Evolutionary conservation across 2,113 vertebrate genomes (phyloP), one percentile per base, ranked within the genome.

Genomic region (Thunnus maccoyii): DNA sequence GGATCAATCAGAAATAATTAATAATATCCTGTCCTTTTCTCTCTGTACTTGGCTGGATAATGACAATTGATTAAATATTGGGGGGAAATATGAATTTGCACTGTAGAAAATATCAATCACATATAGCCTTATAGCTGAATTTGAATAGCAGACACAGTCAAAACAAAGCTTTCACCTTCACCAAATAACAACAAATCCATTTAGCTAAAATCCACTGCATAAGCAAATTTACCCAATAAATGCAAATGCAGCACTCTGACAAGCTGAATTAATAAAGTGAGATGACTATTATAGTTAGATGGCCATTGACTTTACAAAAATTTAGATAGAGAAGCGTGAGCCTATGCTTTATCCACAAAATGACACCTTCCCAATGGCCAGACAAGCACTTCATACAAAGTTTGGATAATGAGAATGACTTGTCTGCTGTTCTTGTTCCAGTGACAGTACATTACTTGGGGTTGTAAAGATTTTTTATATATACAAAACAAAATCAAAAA

Each of bases 21-120:
- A 6, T 2, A 41, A 89, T 72, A 73, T 74, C 58, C 16, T 64
- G 68, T 63, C 76, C 56, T 65, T 52, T 78, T 61, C 68, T 72
- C 60, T 82, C 64, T 44, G 52, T 78, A 70, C 76, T 78, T 66
- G 85, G 72, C 84, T 36, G 76, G 20, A 72, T 93, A 88, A 91
- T 90, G 80, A 82, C 86, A 89, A 94, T 91, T 86, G 92, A 94
- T 94, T 92, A 86, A 89, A 90, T 85, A 87, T 20, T 71, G 77
- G 57, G 77, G 75, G 71, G 47, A 54, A 76, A 82, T 89, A 86
- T 89, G 72, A 88, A 82, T 83, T 56, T 72, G 71, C 1, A 10
- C 44, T 47, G 61, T 50, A 58, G 72, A 88, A 91, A 84, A 80
- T 87, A 92, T 89, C 74, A 83, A 92, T 87, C 83, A 88, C 58